Base-by-base conservation (phyloP, 2,888 invertebrate species). In the Tetramorium bicarinatum region DNA sequence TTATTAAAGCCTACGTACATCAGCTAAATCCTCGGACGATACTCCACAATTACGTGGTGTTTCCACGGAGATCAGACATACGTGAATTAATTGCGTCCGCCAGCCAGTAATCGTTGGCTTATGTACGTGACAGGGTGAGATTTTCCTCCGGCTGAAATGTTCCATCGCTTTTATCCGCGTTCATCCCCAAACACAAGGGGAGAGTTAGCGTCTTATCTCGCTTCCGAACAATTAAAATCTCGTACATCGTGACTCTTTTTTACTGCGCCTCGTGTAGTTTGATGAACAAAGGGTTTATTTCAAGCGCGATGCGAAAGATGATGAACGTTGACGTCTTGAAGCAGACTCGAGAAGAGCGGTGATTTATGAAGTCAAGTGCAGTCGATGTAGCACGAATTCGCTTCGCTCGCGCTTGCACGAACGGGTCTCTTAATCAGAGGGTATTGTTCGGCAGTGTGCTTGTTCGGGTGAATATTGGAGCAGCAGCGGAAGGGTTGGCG, bases 401-500 rank as follows among this genome's bases (percentile, higher is more conserved):
- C 59, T 56, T 71, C 13, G 47, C 13, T 54, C 25, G 44, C 34
- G 44, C 61, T 52, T 11, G 66, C 62, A 67, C n/a, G 34, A 71
- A 8, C 47, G 49, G 44, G 59, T 66, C 88, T 91, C 90, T 92
- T 92, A 92, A 93, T 92, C 91, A 91, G 87, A 87, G 87, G 91
- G 91, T 91, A 89, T 92, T 90, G 92, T 92, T 90, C 88, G 84
- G 38, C 80, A 41, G 72, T 69, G 81, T 71, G 79, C 84, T 87
- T 86, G 89, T 90, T 90, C 87, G 90, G 90, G 85, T 92, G 92
- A 93, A 93, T 93, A 92, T 92, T 92, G 90, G 91, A 93, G 87
- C 87, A 89, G 88, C 86, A 85, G 90, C 89, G 86, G 86, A 91
- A 90, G 93, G 93, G 92, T 92, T 91, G 87, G 81, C 77, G 87